Evolutionary conservation across 2,113 vertebrate species (phyloP).

Genomic region (Paratilapia polleni): DNA sequence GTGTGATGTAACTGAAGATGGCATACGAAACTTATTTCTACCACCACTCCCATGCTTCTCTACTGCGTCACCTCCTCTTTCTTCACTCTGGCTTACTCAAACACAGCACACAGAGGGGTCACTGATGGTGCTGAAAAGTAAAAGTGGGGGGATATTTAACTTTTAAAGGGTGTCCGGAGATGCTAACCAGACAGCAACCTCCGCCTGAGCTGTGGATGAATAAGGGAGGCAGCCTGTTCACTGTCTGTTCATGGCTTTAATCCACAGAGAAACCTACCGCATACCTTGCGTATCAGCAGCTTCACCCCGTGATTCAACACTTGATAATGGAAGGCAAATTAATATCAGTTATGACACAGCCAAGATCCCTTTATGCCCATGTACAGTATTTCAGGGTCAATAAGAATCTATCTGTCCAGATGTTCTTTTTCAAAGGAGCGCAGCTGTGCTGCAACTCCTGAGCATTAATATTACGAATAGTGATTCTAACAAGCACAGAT

Average conservation of each 20-base stretch:
- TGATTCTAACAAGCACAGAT: conserved; percentile 3
- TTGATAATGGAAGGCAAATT: conserved; percentile 22
- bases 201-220: neutral
- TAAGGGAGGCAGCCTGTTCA: conserved; percentile 12
- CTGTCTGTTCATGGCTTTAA: neutral
- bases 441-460: neutral
- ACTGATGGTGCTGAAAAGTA: conserved; percentile 33
- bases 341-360: conserved; percentile 16
- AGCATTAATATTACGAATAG: neutral
- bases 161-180: conserved; percentile 53
- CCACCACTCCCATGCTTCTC: neutral
- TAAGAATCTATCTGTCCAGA: conserved; percentile 22
- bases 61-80: neutral
- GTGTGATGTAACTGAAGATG: conserved; percentile 41
- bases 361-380: neutral
- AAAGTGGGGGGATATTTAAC: conserved; percentile 36
- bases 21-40: conserved; percentile 15
- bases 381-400: neutral
- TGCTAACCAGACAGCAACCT: conserved; percentile 33
- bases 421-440: neutral
- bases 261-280: conserved; percentile 8
- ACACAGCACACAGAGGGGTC: conserved; percentile 16
- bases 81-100: neutral
- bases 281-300: conserved; percentile 17
- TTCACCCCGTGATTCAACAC: conserved; percentile 15